These are phyloP conservation scores for Macrobrachium nipponense DNA, from an alignment of 1,140 invertebrate species.

Conservation along the genomic window DNA sequence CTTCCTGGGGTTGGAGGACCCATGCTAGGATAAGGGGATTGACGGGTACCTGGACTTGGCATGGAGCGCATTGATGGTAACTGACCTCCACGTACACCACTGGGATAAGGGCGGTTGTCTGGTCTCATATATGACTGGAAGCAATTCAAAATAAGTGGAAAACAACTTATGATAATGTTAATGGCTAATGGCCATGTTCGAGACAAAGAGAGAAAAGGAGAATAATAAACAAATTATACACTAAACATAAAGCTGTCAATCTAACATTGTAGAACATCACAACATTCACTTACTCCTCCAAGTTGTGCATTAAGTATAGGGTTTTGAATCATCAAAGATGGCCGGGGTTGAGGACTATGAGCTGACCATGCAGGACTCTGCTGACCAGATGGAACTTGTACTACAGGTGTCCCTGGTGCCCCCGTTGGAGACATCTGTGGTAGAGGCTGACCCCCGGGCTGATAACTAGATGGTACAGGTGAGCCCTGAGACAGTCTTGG, in stretches of 20 bases:
- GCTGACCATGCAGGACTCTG: constrained; percentile 58
- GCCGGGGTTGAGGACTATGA: constrained; percentile 37
- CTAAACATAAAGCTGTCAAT: too few relatives aligned
- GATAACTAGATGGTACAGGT: constrained; percentile 51
- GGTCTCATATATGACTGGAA: constrained; percentile 42
- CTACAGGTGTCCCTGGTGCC: constrained; percentile 33
- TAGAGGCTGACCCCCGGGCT: constrained; percentile 38
- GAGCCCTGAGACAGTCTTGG: constrained; percentile 55
- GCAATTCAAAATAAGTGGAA: background rate
- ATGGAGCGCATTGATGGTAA: constrained; percentile 48
- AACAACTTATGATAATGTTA: too few relatives aligned
- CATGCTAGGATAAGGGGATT: constrained; percentile 51
- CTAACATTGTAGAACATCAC: background rate
- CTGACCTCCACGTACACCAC: constrained; percentile 37
- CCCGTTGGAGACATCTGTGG: constrained; percentile 56
- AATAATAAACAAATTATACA: too few relatives aligned
- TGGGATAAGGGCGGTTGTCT: constrained; percentile 28
- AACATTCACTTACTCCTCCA: constrained; percentile 21
- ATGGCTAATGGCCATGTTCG: too few relatives aligned
- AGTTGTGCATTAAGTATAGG: constrained; percentile 58
- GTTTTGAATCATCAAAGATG: constrained; percentile 52
- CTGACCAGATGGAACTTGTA: constrained; percentile 45
- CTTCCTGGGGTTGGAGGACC: constrained; percentile 50
- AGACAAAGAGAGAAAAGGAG: too few relatives aligned
- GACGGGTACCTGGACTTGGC: constrained; percentile 48